Evolutionary conservation across 2,797 vertebrate species (phyloP), one percentile per base, ranked within the genome.

Genomic region (Catamblyrhynchus diadema): DNA sequence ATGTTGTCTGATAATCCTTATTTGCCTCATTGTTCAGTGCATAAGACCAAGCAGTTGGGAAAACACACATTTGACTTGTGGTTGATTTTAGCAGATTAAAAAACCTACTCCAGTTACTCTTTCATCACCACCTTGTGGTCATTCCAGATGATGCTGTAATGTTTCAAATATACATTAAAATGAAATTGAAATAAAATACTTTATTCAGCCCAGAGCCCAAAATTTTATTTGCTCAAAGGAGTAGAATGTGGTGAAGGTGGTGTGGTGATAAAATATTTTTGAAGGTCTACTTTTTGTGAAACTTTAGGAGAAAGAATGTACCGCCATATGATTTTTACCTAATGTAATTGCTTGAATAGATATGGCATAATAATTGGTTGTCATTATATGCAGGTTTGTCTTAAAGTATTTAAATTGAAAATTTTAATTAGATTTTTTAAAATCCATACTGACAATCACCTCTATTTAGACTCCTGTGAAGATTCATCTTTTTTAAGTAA

Each of bases 111-210:
- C 30, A n/a, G 33, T 25, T 81, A 64, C n/a, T 35, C n/a, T 44
- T 83, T 57, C 77, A 65, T 88, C 77, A 84, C 83, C 77, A 78
- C 81, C 90, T 95, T 81, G 86, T 93, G 86, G 83, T 78, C 77
- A 86, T 78, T 81, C 9, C 35, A 75, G 80, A 64, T 62, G n/a
- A 30, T 37, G 27, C 48, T 71, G 21, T 30, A 30, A 24, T 81
- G 53, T 60, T 91, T 71, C 61, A 90, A 60, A 86, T 73, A 64
- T 3, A 37, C 15, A 25, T 64, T 86, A 37, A 28, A 71, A 88
- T 39, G 0, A 81, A 92, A 48, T 44, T 30, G 32, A n/a, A 53
- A 50, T 27, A 4, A 50, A 94, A 66, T 56, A 60, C 23, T 60
- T 56, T 13, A 42, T 64, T 90, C 30, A 94, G 28, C 9, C 12